Conservation (phyloP, 2,797 vertebrate species). For the Danio choprae region DNA sequence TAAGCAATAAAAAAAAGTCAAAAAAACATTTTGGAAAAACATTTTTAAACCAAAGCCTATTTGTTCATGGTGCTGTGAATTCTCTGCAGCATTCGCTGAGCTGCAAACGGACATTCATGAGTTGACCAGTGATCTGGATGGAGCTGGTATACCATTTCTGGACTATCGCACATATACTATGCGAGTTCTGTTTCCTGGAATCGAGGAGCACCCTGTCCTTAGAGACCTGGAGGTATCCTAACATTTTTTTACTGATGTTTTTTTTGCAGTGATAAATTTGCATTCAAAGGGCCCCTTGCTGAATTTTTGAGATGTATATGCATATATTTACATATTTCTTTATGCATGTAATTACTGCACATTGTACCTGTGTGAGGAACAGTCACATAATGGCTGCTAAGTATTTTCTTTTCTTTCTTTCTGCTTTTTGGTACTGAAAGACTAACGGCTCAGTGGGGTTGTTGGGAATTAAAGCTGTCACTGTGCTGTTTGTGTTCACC, state of each 20-base stretch:
- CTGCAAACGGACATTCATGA: constrained; percentile 98
- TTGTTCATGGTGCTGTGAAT: constrained; percentile 12
- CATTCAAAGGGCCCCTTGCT: constrained; percentile 13
- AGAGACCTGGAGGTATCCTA: constrained; percentile 92
- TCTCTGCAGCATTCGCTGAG: constrained; percentile 91
- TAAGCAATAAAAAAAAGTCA: neutral
- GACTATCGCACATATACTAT: constrained; percentile 98
- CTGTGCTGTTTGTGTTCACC: constrained; percentile 65
- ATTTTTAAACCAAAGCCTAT: neutral
- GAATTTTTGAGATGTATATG: neutral
- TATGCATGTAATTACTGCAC: constrained; percentile 28
- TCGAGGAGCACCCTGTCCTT: constrained; percentile 97
- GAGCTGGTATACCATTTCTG: constrained; percentile 95
- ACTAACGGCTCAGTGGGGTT: constrained; percentile 19
- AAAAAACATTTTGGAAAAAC: too few species aligned
- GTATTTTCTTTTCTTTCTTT: constrained; percentile 11
- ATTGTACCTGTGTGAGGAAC: constrained; percentile 36
- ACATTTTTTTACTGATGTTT: neutral
- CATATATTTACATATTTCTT: constrained; percentile 4
- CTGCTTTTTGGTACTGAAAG: constrained; percentile 1
- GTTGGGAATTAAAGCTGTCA: constrained; percentile 67
- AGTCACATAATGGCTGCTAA: constrained; percentile 28
- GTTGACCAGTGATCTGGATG: constrained; percentile 96
- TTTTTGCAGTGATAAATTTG: constrained; percentile 8
- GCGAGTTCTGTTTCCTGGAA: constrained; percentile 97